Percentiles rank a stretch among this genome's conserved stretches.
These are phyloP conservation scores for Crocuta crocuta DNA, from an alignment of 2,113 vertebrate genomes.

Conservation along the genomic window DNA sequence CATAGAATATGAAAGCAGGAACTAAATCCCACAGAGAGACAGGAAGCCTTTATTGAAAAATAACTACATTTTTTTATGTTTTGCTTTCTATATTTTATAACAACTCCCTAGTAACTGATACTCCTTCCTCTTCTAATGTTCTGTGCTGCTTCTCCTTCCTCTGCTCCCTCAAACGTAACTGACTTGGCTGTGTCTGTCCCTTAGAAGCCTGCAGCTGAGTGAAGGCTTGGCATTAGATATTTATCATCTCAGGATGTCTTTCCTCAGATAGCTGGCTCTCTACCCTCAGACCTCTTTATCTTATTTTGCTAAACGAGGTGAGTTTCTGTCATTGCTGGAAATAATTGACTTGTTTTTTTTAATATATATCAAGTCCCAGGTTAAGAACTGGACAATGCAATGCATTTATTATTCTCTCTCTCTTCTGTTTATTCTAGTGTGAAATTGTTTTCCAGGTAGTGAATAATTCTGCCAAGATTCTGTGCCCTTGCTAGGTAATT, in stretches of 20 bases:
- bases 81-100: background rate
- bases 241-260: background rate
- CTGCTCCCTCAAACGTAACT: background rate
- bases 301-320: constrained; percentile 56
- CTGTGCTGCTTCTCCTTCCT: background rate
- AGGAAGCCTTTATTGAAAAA: background rate
- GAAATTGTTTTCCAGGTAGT: constrained; percentile 87
- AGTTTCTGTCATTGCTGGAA: constrained; percentile 46
- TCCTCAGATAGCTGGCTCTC: background rate
- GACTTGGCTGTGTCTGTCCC: background rate
- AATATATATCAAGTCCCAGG: constrained; percentile 49
- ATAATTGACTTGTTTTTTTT: constrained; percentile 63
- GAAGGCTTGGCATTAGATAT: background rate
- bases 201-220: background rate
- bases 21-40: background rate
- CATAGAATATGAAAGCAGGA: background rate
- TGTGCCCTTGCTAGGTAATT: constrained; percentile 56
- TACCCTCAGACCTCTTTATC: background rate
- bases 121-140: background rate
- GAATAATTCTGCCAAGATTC: constrained; percentile 77
- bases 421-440: constrained; percentile 85
- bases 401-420: constrained; percentile 66
- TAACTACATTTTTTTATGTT: background rate
- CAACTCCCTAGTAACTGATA: background rate
- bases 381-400: constrained; percentile 64